Evolutionary conservation across 2,888 invertebrate species (phyloP), one percentile per base, ranked within the genome.

Genomic region (Amorpha juglandis): DNA sequence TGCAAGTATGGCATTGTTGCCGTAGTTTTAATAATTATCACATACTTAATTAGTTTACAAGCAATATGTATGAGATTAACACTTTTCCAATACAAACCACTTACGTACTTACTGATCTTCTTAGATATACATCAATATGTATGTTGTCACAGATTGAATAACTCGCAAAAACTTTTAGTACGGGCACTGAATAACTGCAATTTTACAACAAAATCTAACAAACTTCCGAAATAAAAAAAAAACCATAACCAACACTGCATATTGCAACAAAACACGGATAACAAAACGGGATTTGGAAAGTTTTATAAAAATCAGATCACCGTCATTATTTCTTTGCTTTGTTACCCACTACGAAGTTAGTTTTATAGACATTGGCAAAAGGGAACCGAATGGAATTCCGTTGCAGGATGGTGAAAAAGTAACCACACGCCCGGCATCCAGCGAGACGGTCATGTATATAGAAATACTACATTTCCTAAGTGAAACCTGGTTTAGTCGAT

Each of bases 331-430:
- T 79, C 72, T 70, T 75, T 75, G 78, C 78, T 80, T 79, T 79
- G 80, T 82, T 79, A 77, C 76, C 74, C 78, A 78, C 77, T 82
- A 77, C 74, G 78, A 77, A 80, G 73, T 80, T 75, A 82, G 81
- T 84, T 87, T 88, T 87, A 89, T 86, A 82, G 84, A 80, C 79
- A 82, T 83, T 80, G 81, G 79, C 71, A 78, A 77, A 81, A 84
- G 81, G 84, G 84, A 76, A 80, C 71, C 70, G 73, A 83, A 81
- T 78, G 70, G 77, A 78, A 81, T 81, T 77, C 78, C 74, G 79
- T 84, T 84, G 80, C 69, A 78, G 83, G 80, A 81, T 82, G 79
- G 69, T 74, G 42, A 58, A 53, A 42, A 48, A 53, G 63, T 58
- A 19, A 45, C 66, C 63, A 66, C 12, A 19, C 19, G 35, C 51